Base-by-base conservation (phyloP, 2,797 vertebrate species). In the Dipus sagitta region DNA sequence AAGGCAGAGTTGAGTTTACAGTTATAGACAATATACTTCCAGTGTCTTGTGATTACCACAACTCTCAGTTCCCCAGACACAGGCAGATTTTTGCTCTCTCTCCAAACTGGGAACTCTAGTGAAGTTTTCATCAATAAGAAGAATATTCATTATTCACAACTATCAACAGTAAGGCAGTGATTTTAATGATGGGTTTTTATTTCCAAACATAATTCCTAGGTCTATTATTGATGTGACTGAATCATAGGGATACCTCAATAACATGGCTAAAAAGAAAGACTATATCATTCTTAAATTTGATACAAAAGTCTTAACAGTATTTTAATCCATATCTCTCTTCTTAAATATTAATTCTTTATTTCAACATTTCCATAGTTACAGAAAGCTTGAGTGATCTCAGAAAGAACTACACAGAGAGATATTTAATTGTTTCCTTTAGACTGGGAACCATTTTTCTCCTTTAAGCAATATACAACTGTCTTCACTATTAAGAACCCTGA, bases 401-500 rank as follows among this genome's bases (percentile, higher is more conserved):
- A 87, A 92, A 94, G 62, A 94, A 86, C 58, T 82, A 76, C 34
- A 71, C 28, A 75, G 32, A 81, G 78, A 93, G 80, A 92, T 67
- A 23, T 93, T 95, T 94, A 86, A 95, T 83, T 86, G 89, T 89
- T 97, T 95, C 28, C 84, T 95, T 91, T 89, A 84, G 93, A 70
- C 23, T 32, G n/a, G 72, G 80, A 32, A 26, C 42, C 80, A 92
- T 92, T 92, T 95, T 92, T 97, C 95, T 94, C 70, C 24, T 71
- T 93, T 80, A 84, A 86, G 91, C 21, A 78, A 77, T 17, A 71
- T 0, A 32, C 58, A 82, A 58, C 24, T 89, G 83, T 92, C 52
- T 96, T 86, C 67, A 86, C 23, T 47, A 78, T 91, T 95, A 95
- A 93, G 65, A 94, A 90, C 80, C 78, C 94, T 95, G 96, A 97